Evolutionary conservation across 2,113 vertebrate genomes (phyloP).

Genomic region (Falco punctatus): DNA sequence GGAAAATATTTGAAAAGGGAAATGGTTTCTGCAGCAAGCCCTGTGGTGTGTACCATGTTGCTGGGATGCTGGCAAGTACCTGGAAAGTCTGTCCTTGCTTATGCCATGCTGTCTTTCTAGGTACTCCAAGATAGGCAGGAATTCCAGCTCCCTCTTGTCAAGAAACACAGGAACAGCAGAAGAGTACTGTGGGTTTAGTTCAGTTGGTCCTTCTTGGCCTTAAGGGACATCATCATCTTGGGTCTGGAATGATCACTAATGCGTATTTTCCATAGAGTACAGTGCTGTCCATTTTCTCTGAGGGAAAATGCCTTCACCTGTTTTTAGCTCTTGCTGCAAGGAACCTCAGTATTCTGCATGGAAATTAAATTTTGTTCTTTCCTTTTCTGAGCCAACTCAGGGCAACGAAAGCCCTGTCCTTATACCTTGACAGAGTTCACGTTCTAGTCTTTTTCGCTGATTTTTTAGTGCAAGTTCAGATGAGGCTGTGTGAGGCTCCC

Average conservation of each 20-base stretch:
- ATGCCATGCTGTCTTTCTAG: neutral
- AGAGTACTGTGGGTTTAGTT: neutral
- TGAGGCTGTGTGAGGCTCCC: neutral
- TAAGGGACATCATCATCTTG: neutral
- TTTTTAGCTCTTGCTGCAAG: conserved; percentile 2
- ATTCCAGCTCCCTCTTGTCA: neutral
- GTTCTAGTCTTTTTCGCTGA: neutral
- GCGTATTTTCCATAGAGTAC: neutral
- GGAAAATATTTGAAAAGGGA: neutral
- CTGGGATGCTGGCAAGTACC: neutral
- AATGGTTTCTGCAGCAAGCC: neutral
- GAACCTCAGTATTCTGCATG: neutral
- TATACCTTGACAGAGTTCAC: neutral
- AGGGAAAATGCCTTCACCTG: neutral
- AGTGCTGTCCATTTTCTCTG: neutral
- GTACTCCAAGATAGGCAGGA: neutral
- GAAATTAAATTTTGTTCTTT: neutral
- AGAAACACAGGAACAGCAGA: neutral
- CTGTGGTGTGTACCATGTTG: neutral
- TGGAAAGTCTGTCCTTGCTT: neutral
- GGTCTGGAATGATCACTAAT: neutral
- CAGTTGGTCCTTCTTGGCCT: neutral
- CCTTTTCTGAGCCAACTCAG: neutral
- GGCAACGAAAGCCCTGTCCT: neutral
- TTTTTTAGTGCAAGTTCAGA: neutral